Evolutionary conservation across 2,888 invertebrate genomes (phyloP).

Genomic region (Orchesella flavescens): DNA sequence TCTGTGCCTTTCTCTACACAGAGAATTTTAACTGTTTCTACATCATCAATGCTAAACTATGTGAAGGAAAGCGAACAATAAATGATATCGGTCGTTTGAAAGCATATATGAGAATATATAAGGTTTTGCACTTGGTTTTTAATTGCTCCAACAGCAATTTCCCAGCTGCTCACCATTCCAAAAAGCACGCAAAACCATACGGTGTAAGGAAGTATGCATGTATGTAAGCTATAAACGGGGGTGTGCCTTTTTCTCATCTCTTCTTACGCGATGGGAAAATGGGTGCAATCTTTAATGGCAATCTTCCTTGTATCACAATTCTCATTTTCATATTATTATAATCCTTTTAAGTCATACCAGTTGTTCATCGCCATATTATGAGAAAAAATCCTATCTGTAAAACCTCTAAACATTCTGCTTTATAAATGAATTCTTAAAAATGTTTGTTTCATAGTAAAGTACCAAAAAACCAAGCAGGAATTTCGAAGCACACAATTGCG

Average conservation of each 20-base stretch:
- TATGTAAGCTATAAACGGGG: neutral
- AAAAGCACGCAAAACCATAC: constrained; percentile 41
- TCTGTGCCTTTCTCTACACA: neutral
- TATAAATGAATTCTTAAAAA: constrained; percentile 46
- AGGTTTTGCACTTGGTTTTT: constrained; percentile 48
- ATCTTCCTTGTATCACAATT: constrained; percentile 41
- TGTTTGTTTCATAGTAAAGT: constrained; percentile 23
- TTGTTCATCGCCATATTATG: neutral
- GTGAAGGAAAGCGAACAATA: neutral
- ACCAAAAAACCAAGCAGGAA: neutral
- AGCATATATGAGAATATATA: constrained; percentile 19
- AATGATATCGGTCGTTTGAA: constrained; percentile 12
- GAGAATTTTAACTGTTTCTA: constrained; percentile 5
- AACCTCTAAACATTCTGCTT: constrained; percentile 13
- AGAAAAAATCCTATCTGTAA: neutral
- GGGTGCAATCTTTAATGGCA: constrained; percentile 42
- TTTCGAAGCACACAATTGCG: no score
- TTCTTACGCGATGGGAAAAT: constrained; percentile 34
- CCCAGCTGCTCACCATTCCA: constrained; percentile 41
- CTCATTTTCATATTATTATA: constrained; percentile 49
- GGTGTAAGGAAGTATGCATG: constrained; percentile 1
- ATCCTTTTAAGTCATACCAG: constrained; percentile 22
- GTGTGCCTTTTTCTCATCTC: neutral
- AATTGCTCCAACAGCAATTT: constrained; percentile 52
- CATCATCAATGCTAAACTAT: neutral